phyloP scores from a whole-genome alignment of 2,888 invertebrate genomes.

The Pelosia muscerda region DNA sequence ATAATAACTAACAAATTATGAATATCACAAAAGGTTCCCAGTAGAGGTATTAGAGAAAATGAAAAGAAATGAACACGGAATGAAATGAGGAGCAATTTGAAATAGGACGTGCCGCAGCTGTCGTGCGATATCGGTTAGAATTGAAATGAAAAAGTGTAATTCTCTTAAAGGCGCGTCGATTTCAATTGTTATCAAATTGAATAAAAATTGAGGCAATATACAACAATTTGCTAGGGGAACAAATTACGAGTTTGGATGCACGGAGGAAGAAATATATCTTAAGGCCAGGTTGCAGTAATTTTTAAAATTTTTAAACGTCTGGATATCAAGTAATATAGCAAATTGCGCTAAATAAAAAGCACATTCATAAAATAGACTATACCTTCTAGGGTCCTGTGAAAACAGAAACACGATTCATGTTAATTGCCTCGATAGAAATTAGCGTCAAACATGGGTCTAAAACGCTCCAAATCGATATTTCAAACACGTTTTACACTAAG shows the following conservation, averaged over 20 bases:
- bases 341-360: too few relatives aligned
- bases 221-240: constrained; percentile 29
- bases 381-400: too few relatives aligned
- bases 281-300: too few relatives aligned
- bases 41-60: constrained; percentile 40
- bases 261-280: not conserved
- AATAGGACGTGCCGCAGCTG: constrained; percentile 67
- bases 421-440: too few relatives aligned
- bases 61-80: constrained; percentile 73
- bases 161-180: constrained; percentile 47
- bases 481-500: too few relatives aligned
- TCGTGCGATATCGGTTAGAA: constrained; percentile 49
- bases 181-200: constrained; percentile 40
- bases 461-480: too few relatives aligned
- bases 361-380: too few relatives aligned
- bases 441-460: too few relatives aligned
- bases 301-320: too few relatives aligned
- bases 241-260: not conserved
- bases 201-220: constrained; percentile 32
- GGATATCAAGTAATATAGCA: too few relatives aligned
- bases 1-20: constrained; percentile 25
- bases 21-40: constrained; percentile 20
- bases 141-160: constrained; percentile 55
- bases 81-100: constrained; percentile 68
- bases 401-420: too few relatives aligned